These are phyloP conservation scores for Enteromius treurensis DNA, from an alignment of 2,797 vertebrate species.

Conservation along the genomic window DNA sequence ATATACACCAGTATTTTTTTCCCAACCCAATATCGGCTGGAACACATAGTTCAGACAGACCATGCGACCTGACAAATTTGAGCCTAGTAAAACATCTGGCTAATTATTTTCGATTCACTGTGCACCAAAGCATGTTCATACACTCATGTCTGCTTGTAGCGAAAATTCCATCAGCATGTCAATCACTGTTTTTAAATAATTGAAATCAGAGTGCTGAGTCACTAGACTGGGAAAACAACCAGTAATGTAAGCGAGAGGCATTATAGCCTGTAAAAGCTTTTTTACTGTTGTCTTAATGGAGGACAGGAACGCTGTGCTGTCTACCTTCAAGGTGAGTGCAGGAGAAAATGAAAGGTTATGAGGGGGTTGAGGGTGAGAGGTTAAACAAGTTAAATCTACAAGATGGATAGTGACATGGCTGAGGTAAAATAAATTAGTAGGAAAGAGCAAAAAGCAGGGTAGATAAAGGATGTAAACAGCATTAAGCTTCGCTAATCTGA, in stretches of 20 bases:
- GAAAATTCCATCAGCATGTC: constrained; percentile 52
- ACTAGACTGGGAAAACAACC: constrained; percentile 69
- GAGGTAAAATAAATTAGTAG: constrained; percentile 13
- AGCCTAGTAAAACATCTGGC: neutral
- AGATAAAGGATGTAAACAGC: constrained; percentile 70
- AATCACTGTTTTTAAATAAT: constrained; percentile 72
- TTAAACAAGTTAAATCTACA: constrained; percentile 31
- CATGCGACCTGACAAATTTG: neutral
- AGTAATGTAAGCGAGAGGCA: constrained; percentile 72
- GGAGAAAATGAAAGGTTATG: constrained; percentile 38
- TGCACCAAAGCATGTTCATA: constrained; percentile 4
- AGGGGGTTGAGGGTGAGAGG: constrained; percentile 39
- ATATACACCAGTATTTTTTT: neutral
- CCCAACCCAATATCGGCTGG: neutral
- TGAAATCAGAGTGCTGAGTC: constrained; percentile 76
- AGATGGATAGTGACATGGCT: constrained; percentile 13
- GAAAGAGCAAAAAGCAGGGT: constrained; percentile 9
- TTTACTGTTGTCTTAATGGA: constrained; percentile 55
- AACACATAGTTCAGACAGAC: neutral
- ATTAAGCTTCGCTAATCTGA: constrained; percentile 71
- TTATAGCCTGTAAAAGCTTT: constrained; percentile 60
- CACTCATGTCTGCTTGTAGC: constrained; percentile 41
- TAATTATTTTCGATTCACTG: neutral
- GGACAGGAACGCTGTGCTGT: constrained; percentile 12
- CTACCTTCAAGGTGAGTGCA: constrained; percentile 26